These are phyloP conservation scores for Hydrochoerus hydrochaeris DNA, from an alignment of 2,113 vertebrate genomes.

Conservation along the genomic window DNA sequence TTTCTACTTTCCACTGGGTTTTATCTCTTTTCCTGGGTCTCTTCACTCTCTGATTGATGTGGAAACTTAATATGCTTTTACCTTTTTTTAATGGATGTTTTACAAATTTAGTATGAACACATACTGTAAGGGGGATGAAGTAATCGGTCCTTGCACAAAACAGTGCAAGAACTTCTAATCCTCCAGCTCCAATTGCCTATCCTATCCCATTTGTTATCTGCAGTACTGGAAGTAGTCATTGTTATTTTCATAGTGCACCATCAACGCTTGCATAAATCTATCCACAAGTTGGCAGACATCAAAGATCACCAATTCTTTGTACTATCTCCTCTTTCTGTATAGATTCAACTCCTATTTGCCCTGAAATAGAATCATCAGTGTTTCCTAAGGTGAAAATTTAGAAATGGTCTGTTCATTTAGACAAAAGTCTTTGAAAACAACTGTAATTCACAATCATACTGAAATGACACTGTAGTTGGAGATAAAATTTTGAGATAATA, in stretches of 20 bases:
- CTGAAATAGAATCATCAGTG: background rate
- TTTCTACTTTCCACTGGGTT: background rate
- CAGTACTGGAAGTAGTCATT: background rate
- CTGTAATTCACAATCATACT: background rate
- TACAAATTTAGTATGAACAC: background rate
- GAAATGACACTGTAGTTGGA: background rate
- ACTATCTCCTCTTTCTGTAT: background rate
- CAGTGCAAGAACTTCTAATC: background rate
- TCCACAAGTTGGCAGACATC: background rate
- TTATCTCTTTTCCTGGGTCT: background rate
- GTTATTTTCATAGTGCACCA: background rate
- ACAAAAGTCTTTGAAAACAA: background rate
- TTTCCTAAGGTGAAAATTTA: background rate
- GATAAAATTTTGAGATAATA: background rate
- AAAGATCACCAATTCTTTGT: background rate
- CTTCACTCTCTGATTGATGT: background rate
- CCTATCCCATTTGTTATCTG: background rate
- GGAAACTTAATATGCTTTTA: background rate
- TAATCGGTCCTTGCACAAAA: background rate
- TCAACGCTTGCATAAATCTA: background rate
- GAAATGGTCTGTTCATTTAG: background rate
- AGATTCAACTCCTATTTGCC: background rate
- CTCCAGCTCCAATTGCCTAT: background rate
- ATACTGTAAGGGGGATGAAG: background rate
- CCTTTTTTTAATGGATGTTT: background rate